Evolutionary conservation across 1,140 invertebrate species (phyloP).

Genomic region (Drosophila fuyamai): DNA sequence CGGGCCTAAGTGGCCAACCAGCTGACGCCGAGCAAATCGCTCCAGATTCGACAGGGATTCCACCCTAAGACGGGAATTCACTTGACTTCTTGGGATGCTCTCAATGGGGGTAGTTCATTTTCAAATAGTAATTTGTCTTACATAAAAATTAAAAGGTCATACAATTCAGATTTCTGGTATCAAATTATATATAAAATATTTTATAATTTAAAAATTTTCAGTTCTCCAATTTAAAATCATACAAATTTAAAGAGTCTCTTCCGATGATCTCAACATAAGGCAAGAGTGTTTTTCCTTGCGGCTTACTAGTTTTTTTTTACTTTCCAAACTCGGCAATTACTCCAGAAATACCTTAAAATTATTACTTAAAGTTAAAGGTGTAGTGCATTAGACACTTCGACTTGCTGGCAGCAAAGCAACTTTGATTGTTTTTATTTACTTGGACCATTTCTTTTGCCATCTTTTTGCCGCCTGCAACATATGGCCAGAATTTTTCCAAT

Average conservation of each 20-base stretch:
- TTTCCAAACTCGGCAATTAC: too few species aligned
- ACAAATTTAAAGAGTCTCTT: too few species aligned
- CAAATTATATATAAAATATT: too few species aligned
- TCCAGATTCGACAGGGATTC: constrained; percentile 29
- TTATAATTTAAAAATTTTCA: neutral
- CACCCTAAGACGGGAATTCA: constrained; percentile 6
- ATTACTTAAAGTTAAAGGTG: too few species aligned
- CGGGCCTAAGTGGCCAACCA: constrained; percentile 83
- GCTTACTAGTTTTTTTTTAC: too few species aligned
- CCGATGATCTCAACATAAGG: too few species aligned
- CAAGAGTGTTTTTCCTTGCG: too few species aligned
- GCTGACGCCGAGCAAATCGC: constrained; percentile 73
- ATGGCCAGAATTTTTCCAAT: constrained; percentile 53
- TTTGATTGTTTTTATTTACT: constrained; percentile 72
- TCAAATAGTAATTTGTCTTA: neutral
- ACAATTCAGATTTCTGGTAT: neutral
- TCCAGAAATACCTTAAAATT: too few species aligned
- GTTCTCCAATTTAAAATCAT: neutral
- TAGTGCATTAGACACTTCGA: neutral
- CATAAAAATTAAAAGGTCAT: too few species aligned
- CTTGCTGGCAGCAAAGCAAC: neutral
- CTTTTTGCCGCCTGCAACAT: constrained; percentile 57
- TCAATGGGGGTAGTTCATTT: neutral
- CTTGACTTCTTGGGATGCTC: constrained; percentile 12
- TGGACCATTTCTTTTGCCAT: constrained; percentile 61